These are phyloP conservation scores for Xiphophorus couchianus DNA, from an alignment of 2,113 vertebrate species.

Conservation along the genomic window DNA sequence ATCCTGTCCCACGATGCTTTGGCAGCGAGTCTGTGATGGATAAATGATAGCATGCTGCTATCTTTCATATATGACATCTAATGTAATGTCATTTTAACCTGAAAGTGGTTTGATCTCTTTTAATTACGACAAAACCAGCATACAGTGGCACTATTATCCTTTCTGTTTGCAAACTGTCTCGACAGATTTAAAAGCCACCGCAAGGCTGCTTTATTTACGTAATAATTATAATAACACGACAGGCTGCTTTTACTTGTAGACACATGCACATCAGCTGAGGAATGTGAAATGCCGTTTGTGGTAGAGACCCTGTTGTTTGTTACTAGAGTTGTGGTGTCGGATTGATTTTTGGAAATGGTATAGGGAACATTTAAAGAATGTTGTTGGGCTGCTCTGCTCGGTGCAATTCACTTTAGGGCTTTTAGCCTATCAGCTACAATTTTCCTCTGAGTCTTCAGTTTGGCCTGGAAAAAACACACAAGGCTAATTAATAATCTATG, in stretches of 20 bases:
- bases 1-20: constrained; percentile 35
- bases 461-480: constrained; percentile 3
- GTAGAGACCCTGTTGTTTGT: background rate
- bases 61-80: constrained; percentile 47
- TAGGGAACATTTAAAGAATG: constrained; percentile 16
- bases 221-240: constrained; percentile 5
- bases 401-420: constrained; percentile 16
- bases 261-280: constrained; percentile 10
- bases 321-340: background rate
- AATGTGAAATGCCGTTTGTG: background rate
- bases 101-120: constrained; percentile 42
- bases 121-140: constrained; percentile 14
- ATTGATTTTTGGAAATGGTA: constrained; percentile 10
- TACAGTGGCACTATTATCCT: constrained; percentile 12
- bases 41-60: constrained; percentile 35
- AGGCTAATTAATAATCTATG: background rate
- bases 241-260: constrained; percentile 4
- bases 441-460: background rate
- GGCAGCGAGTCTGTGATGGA: constrained; percentile 47
- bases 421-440: constrained; percentile 1
- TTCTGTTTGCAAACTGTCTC: constrained; percentile 29
- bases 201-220: constrained; percentile 6
- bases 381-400: constrained; percentile 6
- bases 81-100: constrained; percentile 50
- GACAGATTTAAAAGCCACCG: constrained; percentile 27